These are phyloP conservation scores for Portunus trituberculatus DNA, from an alignment of 1,140 invertebrate species.

Conservation along the genomic window DNA sequence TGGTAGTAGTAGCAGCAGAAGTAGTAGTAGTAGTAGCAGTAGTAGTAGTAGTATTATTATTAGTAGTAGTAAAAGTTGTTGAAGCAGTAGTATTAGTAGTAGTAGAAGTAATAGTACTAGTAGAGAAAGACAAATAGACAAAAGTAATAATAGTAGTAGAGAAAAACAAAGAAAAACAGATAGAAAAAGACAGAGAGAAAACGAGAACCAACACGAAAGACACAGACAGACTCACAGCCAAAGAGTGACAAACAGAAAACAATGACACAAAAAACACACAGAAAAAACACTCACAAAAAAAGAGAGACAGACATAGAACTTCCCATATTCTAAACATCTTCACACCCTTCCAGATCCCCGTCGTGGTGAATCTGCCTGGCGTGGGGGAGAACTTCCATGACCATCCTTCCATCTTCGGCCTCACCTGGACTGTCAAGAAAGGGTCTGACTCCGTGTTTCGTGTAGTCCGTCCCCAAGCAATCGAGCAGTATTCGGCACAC, in stretches of 20 bases:
- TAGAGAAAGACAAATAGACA: background rate
- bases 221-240: no score
- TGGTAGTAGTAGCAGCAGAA: no score
- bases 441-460: constrained; percentile 38
- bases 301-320: no score
- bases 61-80: no score
- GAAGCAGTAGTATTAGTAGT: no score
- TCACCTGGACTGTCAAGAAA: constrained; percentile 61
- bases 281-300: no score
- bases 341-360: constrained; percentile 50
- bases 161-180: background rate
- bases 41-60: no score
- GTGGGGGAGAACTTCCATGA: constrained; percentile 92
- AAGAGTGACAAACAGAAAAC: no score
- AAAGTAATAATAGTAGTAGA: background rate
- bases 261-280: no score
- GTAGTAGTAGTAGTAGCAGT: no score
- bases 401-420: constrained; percentile 81
- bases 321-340: no score
- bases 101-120: no score
- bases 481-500: background rate
- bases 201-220: background rate
- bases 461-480: background rate
- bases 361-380: constrained; percentile 83
- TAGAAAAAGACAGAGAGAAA: background rate